Evolutionary conservation across 2,888 invertebrate species (phyloP).

Genomic region (Lasiommata megera): DNA sequence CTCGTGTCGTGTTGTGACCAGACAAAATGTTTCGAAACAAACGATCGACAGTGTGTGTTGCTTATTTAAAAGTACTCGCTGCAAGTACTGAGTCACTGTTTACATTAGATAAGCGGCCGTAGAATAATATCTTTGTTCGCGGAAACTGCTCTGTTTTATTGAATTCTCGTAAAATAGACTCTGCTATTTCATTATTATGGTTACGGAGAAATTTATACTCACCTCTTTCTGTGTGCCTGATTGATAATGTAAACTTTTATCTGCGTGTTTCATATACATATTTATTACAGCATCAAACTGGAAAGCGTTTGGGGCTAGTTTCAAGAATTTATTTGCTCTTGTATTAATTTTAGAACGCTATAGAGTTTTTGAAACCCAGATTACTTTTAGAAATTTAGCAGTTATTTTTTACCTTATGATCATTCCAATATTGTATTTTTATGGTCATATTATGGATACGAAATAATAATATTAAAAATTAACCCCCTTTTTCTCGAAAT

Average conservation of each 20-base stretch:
- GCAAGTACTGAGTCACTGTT: constrained; percentile 36
- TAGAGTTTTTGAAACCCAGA: no score
- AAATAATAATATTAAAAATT: no score
- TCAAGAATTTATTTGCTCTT: no score
- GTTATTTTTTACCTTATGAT: no score
- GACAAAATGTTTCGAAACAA: background rate
- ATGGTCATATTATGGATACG: no score
- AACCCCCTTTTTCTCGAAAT: no score
- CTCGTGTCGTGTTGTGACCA: background rate
- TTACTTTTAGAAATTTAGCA: no score
- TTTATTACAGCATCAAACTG: no score
- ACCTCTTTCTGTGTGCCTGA: background rate
- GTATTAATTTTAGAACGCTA: no score
- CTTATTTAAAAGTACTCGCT: constrained; percentile 1
- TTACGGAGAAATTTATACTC: constrained; percentile 16
- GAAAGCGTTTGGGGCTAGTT: no score
- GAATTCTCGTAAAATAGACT: constrained; percentile 26
- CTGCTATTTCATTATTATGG: constrained; percentile 28
- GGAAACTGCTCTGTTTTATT: constrained; percentile 34
- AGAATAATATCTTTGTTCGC: constrained; percentile 39
- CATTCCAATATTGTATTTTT: no score
- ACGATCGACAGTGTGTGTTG: background rate
- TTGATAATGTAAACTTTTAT: constrained; percentile 6
- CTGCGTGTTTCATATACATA: background rate
- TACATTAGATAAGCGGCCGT: constrained; percentile 38